Evolutionary conservation across 2,888 invertebrate species (phyloP), one percentile per base, ranked within the genome.

Genomic region (Leptinotarsa juncta): DNA sequence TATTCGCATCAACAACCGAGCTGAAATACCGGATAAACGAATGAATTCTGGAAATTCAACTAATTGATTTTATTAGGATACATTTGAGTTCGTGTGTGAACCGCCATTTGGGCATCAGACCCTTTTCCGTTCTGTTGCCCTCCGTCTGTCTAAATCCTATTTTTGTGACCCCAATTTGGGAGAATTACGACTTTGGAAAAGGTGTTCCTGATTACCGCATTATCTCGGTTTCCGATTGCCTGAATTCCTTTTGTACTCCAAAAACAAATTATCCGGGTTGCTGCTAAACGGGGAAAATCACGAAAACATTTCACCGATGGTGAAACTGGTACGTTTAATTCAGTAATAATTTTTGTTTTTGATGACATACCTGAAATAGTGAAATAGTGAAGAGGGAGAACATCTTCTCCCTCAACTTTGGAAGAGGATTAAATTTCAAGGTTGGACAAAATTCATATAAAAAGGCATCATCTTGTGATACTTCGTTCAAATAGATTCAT

Each of bases 181-280:
- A 75, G 77, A 74, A 71, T 71, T 71, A 72, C 71, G 48, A 69
- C 68, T 49, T 65, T 20, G 60, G 74, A 72, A 77, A 74, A 77
- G 74, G 74, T 70, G 67, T 65, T 49, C 70, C 62, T 73, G 73
- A 73, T 73, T 73, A 70, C 70, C 68, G 67, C 65, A 73, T 73
- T 73, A 73, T 73, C 66, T 73, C 20, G 68, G 70, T 60, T 57
- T 70, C 73, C 73, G 73, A 73, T 66, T 48, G 50, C 66, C 73
- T 53, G 57, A 73, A 73, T 65, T 73, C 73, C 57, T 73, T 73
- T 70, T 62, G 32, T 32, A n/a, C 7, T 3, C 62, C 10, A 42
- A 42, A 62, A 62, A 62, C 62, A 62, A 26, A 42, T 62, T n/a
- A 62, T 15, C 7, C 32, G n/a, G 42, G 62, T 32, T 62, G n/a